Conservation (phyloP, 2,113 vertebrate genomes). For the Pseudopipra pipra region DNA sequence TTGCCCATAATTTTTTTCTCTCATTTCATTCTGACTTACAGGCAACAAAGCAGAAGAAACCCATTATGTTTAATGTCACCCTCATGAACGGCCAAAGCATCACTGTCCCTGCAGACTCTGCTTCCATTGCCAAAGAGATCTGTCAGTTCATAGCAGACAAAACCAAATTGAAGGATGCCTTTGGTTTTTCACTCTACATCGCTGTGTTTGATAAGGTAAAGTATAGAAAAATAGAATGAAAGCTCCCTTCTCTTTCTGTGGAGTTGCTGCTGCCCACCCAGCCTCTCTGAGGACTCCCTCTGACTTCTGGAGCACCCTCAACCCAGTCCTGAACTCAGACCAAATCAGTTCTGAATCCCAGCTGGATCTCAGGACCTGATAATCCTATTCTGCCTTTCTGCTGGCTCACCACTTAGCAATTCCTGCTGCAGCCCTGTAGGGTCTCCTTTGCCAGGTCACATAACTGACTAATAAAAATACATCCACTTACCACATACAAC, state of each 20-base stretch:
- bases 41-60: constrained; percentile 92
- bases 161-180: constrained; percentile 80
- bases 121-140: constrained; percentile 88
- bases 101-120: constrained; percentile 85
- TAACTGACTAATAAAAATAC: not conserved
- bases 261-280: not conserved
- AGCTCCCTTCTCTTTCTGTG: not conserved
- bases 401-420: not conserved
- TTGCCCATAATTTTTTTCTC: not conserved
- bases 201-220: constrained; percentile 91
- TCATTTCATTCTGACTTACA: constrained; percentile 54
- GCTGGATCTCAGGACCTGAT: not conserved
- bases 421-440: not conserved
- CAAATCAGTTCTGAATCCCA: not conserved
- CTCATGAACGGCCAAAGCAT: constrained; percentile 84
- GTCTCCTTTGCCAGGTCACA: not conserved
- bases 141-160: constrained; percentile 83
- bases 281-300: not conserved
- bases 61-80: constrained; percentile 80
- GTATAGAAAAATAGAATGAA: not conserved
- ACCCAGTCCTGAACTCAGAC: not conserved
- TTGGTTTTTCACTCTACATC: constrained; percentile 93
- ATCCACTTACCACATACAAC: not conserved
- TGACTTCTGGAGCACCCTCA: not conserved
- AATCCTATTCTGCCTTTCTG: not conserved